A percentile compares a stretch with the other conserved stretches of the same genome.
These are phyloP conservation scores for Drosophila ercepeae DNA, from an alignment of 1,140 invertebrate species.

Conservation along the genomic window DNA sequence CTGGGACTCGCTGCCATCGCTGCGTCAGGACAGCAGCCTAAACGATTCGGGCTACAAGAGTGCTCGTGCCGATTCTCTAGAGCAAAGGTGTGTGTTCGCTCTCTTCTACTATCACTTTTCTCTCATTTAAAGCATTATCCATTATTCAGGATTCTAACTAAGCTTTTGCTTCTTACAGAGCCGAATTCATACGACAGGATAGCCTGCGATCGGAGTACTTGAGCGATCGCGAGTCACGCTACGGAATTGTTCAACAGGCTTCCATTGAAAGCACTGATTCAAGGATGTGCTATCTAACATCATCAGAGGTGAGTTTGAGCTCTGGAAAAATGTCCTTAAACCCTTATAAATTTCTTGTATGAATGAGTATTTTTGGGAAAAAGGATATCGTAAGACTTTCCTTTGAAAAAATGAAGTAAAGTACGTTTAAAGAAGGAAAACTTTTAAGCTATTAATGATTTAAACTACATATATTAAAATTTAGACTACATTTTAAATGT, in stretches of 20 bases:
- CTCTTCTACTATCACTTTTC: neutral
- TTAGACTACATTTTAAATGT: too few species aligned
- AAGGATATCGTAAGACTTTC: too few species aligned
- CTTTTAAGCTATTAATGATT: too few species aligned
- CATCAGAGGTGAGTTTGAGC: conserved; percentile 93
- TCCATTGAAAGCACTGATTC: conserved; percentile 97
- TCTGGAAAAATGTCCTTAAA: neutral
- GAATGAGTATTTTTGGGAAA: neutral
- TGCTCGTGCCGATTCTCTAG: conserved; percentile 92
- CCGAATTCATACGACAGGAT: conserved; percentile 94
- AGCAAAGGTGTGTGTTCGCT: conserved; percentile 88
- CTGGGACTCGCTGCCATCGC: conserved; percentile 92
- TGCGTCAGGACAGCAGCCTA: conserved; percentile 91
- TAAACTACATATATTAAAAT: too few species aligned
- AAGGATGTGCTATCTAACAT: conserved; percentile 95
- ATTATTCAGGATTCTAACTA: neutral
- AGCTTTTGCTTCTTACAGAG: conserved; percentile 85
- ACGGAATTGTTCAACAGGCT: conserved; percentile 95
- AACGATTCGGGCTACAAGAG: conserved; percentile 94
- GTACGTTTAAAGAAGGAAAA: too few species aligned
- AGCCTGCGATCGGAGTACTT: conserved; percentile 94
- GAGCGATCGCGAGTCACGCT: conserved; percentile 93
- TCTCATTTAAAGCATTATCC: neutral
- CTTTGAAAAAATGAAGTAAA: too few species aligned
- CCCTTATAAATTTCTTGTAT: neutral